Percentiles rank a stretch among this genome's conserved stretches.
These are phyloP conservation scores for Drosophila tanythrix DNA, from an alignment of 2,888 invertebrate species.

Conservation along the genomic window DNA sequence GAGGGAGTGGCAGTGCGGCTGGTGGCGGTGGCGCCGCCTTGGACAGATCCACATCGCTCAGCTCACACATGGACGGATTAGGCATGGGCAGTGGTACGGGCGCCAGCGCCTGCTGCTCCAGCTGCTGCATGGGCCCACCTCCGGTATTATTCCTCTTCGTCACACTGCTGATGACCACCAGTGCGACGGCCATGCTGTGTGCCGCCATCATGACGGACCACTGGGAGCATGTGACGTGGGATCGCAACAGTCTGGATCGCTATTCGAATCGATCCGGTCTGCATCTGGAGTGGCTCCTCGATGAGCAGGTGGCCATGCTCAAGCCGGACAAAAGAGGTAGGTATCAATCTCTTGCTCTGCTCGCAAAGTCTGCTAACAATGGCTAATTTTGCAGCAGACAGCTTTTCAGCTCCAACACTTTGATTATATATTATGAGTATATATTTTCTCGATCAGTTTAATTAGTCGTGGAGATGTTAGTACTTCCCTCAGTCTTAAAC, in stretches of 20 bases:
- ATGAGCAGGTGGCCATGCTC: slow-evolving; percentile 90
- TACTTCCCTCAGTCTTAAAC: too few species aligned
- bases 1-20: slow-evolving; percentile 68
- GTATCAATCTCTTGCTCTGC: slow-evolving; percentile 3
- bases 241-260: slow-evolving; percentile 86
- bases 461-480: too few species aligned
- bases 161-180: slow-evolving; percentile 89
- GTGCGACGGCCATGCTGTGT: slow-evolving; percentile 92
- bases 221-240: slow-evolving; percentile 95
- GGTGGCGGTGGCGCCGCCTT: slow-evolving; percentile 50
- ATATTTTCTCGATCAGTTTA: background rate
- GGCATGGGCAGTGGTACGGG: slow-evolving; percentile 74
- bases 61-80: slow-evolving; percentile 80
- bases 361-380: background rate
- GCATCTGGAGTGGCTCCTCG: slow-evolving; percentile 90
- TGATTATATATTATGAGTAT: background rate
- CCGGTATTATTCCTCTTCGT: slow-evolving; percentile 84
- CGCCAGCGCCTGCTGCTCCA: slow-evolving; percentile 79
- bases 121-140: slow-evolving; percentile 83
- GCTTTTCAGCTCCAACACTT: background rate
- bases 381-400: background rate
- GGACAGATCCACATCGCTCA: slow-evolving; percentile 79
- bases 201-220: slow-evolving; percentile 95
- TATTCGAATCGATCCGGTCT: slow-evolving; percentile 86
- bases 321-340: slow-evolving; percentile 85